Base-by-base conservation (phyloP, 2,888 invertebrate species). In the Cantharis rustica region DNA sequence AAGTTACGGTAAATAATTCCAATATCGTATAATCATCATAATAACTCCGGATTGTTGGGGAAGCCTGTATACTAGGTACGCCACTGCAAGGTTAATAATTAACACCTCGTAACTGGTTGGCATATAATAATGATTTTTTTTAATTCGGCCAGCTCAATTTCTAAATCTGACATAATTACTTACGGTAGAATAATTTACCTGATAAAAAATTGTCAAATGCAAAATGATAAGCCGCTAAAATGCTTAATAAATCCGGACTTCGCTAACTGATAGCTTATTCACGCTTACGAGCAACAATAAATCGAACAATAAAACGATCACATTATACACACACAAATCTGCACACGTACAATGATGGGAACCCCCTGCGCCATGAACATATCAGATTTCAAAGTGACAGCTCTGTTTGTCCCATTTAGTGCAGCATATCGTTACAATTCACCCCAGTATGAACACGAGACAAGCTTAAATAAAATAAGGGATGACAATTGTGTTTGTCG, bases 381-480 rank as follows among this genome's bases (percentile, higher is more conserved):
- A 86, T 86, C 86, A 85, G 85, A 86, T 86, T 85, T 86, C 85
- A 83, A 83, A 81, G 84, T 84, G 86, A 85, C 85, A 85, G 84
- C 84, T 82, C 84, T 83, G 84, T 85, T 85, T 84, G 86, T 84
- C 83, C 84, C 84, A 83, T 85, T 86, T 85, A 85, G 84, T 80
- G 76, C 81, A 78, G 80, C 80, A 80, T 74, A 77, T 76, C 77
- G 72, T 76, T 77, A 68, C 72, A 76, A 72, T 77, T 82, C 78
- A 81, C 81, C 83, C 83, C 82, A 81, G 80, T 79, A 78, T 79
- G 79, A 81, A 80, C 82, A 81, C 77, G 82, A 80, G 81, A 81
- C 75, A 80, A 76, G 74, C 80, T 80, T 80, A 76, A 73, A 75
- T 70, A 71, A 71, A 71, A 79, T 79, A 80, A 79, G 80, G 79